Evolutionary conservation across 2,113 vertebrate genomes (phyloP), one percentile per base, ranked within the genome.

Genomic region (Clarias magur): DNA sequence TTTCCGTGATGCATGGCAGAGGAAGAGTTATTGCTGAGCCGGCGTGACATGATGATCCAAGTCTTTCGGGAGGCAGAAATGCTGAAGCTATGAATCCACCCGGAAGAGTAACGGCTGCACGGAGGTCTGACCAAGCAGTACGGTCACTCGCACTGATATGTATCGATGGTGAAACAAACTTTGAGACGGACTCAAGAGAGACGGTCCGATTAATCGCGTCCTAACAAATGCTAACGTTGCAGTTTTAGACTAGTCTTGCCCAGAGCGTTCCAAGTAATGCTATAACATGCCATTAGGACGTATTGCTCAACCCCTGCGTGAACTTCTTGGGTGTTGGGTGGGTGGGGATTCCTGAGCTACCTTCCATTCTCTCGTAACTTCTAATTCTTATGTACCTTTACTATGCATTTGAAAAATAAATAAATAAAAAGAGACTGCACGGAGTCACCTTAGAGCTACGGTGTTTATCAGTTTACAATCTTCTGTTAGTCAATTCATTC

Each of bases 21-120:
- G 25, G 62, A 30, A 79, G 27, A 81, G 78, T 60, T 72, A 80
- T 54, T 72, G 65, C 85, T 72, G 85, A 81, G 65, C 54, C 60
- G 53, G 25, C 12, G 19, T 60, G 79, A 34, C 23, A n/a, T 72
- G 78, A 78, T 53, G 63, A 76, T 75, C 63, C 21, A 67, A 68
- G 48, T 53, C 75, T 80, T 80, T 21, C 4, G 30, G 56, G 83
- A 84, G 42, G 8, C 62, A 27, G 75, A 80, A 76, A 17, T 57
- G 85, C 85, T 86, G 85, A 86, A 54, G 1, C 62, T 1, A n/a
- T 27, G 63, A 72, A 68, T 81, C 63, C 25, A 56, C 62, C 63
- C 27, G 63, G 76, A 68, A 56, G 75, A 85, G 42, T 79, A 27
- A 30, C 48, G 30, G 42, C 3, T 25, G 38, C 70, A 42, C 15